Evolutionary conservation across 2,113 vertebrate genomes (phyloP), one percentile per base, ranked within the genome.

Genomic region (Centropus unirufus): DNA sequence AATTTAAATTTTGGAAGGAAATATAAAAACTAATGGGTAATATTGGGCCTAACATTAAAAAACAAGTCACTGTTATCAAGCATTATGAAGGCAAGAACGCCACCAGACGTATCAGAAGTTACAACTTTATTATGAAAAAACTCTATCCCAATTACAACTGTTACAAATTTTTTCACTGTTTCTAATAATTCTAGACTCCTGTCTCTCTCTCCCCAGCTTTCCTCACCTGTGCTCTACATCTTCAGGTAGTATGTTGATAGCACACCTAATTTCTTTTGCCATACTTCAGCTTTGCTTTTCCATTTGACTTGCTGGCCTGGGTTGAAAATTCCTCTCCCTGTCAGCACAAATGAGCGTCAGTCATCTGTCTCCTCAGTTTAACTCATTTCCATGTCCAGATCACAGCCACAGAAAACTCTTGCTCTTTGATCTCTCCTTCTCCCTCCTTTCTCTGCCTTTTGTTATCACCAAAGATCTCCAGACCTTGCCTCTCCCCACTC

Each of bases 1-100:
- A 77, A 77, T 69, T 72, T 90, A 30, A 93, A 88, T 59, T 94
- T 91, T 80, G 46, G 62, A 97, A 93, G 30, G 40, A 90, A 79
- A 88, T 27, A 58, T 57, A 26, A 76, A 46, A 77, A 68, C 8
- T 52, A 72, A 73, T 80, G 13, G 84, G 46, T 83, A 78, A 62
- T 27, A 66, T 81, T 69, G 95, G 79, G 8, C 55, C 13, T 86
- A 70, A 57, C 19, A 84, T 88, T 92, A 78, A 89, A 94, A 90
- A 89, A 36, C 76, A 89, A 95, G 42, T 24, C 26, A 81, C 26
- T 89, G 47, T 75, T 81, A 83, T 78, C 47, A 64, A 77, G 52
- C 68, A 70, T 72, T 89, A 72, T 42, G 73, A 89, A 96, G 32
- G 22, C 58, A 52, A 77, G 15, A 66, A 44, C 30, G 75, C 39